A percentile compares a stretch with the other conserved stretches of the same genome.
Conservation (phyloP, 2,888 invertebrate genomes). For the Thymelicus acteon region DNA sequence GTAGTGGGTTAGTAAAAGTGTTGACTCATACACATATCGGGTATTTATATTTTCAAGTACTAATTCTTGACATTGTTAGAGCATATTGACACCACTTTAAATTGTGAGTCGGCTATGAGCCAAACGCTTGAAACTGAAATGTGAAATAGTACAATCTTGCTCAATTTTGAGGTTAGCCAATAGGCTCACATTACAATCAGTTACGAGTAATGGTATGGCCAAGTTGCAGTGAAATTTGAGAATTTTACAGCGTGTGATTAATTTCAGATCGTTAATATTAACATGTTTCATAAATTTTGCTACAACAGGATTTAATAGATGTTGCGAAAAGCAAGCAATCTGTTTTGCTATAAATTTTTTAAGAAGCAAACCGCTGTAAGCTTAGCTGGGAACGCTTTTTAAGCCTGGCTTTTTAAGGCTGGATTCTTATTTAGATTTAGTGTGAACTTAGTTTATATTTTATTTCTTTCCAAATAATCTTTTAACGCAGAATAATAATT, state of each 20-base stretch:
- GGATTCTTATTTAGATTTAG: too few relatives aligned
- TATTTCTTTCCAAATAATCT: too few relatives aligned
- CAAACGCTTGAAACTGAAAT: conserved; percentile 1
- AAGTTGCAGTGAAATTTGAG: conserved; percentile 3
- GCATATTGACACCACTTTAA: conserved; percentile 9
- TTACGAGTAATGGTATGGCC: neutral
- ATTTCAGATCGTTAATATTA: neutral
- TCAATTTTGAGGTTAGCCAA: conserved; percentile 19
- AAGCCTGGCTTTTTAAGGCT: too few relatives aligned
- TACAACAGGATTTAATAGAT: too few relatives aligned
- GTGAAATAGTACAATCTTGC: neutral
- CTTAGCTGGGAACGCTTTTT: too few relatives aligned
- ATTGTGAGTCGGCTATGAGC: neutral
- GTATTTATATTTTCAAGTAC: conserved; percentile 7
- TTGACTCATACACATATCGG: neutral
- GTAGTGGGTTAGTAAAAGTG: conserved; percentile 2
- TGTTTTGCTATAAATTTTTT: too few relatives aligned
- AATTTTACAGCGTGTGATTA: neutral
- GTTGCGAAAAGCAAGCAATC: too few relatives aligned
- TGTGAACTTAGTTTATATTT: too few relatives aligned
- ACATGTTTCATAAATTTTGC: too few relatives aligned
- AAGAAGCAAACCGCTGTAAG: too few relatives aligned
- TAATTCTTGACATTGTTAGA: conserved; percentile 7
- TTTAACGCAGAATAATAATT: too few relatives aligned
- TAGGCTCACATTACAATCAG: conserved; percentile 13